Conservation (phyloP, 2,888 invertebrate species). For the Cerceris rybyensis region DNA sequence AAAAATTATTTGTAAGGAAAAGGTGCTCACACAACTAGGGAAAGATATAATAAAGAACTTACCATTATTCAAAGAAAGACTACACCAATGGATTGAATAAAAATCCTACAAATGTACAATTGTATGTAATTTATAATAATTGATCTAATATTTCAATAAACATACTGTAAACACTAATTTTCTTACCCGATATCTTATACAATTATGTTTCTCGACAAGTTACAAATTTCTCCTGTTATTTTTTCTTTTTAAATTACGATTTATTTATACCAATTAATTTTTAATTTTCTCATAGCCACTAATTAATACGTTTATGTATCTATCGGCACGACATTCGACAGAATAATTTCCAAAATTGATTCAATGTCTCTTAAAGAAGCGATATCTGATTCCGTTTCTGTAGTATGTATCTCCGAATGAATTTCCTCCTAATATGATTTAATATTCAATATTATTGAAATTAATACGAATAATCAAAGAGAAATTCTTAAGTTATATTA, state of each 20-base stretch:
- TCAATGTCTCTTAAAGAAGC: background rate
- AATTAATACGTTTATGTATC: background rate
- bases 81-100: background rate
- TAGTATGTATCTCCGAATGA: background rate
- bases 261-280: background rate
- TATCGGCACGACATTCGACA: slow-evolving; percentile 7
- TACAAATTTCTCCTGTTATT: background rate
- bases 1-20: background rate
- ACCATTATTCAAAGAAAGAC: background rate
- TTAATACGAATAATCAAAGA: background rate
- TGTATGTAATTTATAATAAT: slow-evolving; percentile 6
- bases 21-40: background rate
- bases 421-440: slow-evolving; percentile 11
- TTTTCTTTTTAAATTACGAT: background rate
- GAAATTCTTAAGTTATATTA: background rate
- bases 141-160: slow-evolving; percentile 11
- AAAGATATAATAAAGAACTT: background rate
- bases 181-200: background rate
- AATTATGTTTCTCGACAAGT: background rate
- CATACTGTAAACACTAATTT: slow-evolving; percentile 18
- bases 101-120: slow-evolving; percentile 11
- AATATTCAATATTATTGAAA: slow-evolving; percentile 7
- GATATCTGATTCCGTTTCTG: background rate
- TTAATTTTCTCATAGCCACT: background rate
- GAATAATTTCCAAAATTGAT: slow-evolving; percentile 18